A percentile compares a stretch with the other conserved stretches of the same genome.
Evolutionary conservation across 2,888 invertebrate species (phyloP).

Genomic region (Erpobdella octoculata): DNA sequence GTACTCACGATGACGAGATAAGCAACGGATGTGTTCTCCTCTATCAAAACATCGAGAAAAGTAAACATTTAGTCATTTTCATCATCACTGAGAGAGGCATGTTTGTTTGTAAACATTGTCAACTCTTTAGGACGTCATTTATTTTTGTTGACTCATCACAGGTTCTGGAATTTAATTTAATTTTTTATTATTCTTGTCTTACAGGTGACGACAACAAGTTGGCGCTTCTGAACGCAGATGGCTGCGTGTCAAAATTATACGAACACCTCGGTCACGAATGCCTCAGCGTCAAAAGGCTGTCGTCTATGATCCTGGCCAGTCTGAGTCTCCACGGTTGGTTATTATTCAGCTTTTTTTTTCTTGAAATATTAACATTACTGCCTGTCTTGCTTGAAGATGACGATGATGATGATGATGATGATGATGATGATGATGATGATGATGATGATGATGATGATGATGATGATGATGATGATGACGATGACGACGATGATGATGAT

Average conservation of each 20-base stretch:
- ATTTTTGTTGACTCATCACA: not conserved
- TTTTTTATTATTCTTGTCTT: not conserved
- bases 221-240: not conserved
- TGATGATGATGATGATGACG: slow-evolving; percentile 16
- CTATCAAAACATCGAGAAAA: slow-evolving; percentile 7
- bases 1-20: slow-evolving; percentile 4
- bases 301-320: slow-evolving; percentile 20
- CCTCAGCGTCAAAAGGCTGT: slow-evolving; percentile 11
- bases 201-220: slow-evolving; percentile 20
- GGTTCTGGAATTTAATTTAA: too few relatives aligned
- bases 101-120: not conserved
- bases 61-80: not conserved
- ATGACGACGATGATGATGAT: slow-evolving; percentile 6
- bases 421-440: slow-evolving; percentile 22
- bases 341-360: not conserved
- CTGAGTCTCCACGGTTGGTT: not conserved
- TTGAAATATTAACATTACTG: not conserved
- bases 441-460: slow-evolving; percentile 25
- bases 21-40: slow-evolving; percentile 6
- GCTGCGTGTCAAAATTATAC: slow-evolving; percentile 2
- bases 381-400: not conserved
- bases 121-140: not conserved
- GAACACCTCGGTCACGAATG: slow-evolving; percentile 16
- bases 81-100: too few relatives aligned
- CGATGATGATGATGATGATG: slow-evolving; percentile 21